Base-by-base conservation (phyloP, 2,113 vertebrate species). In the Phodopus roborovskii region DNA sequence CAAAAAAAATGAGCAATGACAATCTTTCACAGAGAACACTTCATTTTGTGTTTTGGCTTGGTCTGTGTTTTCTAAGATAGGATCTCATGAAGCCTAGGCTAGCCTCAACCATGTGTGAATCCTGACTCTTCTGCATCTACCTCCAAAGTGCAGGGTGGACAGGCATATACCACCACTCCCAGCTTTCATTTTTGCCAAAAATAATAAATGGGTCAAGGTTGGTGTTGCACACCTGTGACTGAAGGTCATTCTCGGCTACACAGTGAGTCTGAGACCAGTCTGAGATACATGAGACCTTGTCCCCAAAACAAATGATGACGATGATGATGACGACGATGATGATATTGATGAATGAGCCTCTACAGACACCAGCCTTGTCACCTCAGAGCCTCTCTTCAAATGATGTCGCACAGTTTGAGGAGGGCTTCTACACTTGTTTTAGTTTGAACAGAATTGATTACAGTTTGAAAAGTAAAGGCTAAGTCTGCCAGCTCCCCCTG, bases 381-480 rank as follows among this genome's bases (percentile, higher is more conserved):
- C 33, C 66, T 22, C 70, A 85, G 26, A 77, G 16, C 10, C 36
- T 45, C 83, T 91, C 73, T 48, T 16, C 28, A 93, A 77, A 17
- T 24, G 17, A 81, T 7, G 24, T 28, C 9, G 66, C 60, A 56
- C 79, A 22, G 28, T 70, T 48, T 75, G 42, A 64, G 36, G 33
- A 75, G 50, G 64, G 28, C 10, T 5, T 60, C 50, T 24, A 19
- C 30, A 48, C 8, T 78, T 89, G 10, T 45, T 90, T 92, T 78
- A 56, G 19, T 88, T 88, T 90, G 81, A 85, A 71, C 1, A 58
- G 42, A 88, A 88, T 91, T 73, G 88, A 78, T 24, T 86, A 60
- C 26, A 53, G 42, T 50, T 79, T 90, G 48, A 96, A 96, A 93
- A 92, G 19, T 26, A 75, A 70, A 87, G 11, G 36, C 0, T 75